Conservation (phyloP, 2,888 invertebrate genomes). For the Scaptodrosophila latifasciaeformis region DNA sequence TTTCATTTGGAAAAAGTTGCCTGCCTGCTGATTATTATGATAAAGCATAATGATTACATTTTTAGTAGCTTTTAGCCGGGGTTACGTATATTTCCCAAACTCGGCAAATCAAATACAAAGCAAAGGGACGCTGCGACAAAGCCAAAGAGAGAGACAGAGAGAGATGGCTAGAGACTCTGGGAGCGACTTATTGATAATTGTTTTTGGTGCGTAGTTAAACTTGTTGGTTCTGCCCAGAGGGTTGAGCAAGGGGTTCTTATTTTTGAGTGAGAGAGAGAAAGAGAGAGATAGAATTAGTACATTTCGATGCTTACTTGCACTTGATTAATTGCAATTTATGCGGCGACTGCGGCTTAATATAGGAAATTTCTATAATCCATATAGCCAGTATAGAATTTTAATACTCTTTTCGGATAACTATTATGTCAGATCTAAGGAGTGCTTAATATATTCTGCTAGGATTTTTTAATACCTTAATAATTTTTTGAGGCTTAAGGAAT, state of each 20-base stretch:
- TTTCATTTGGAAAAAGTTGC: not conserved
- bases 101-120: too few species aligned
- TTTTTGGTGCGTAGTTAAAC: conserved; percentile 8
- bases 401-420: too few species aligned
- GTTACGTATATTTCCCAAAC: not conserved
- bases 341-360: conserved; percentile 50
- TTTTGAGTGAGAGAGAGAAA: not conserved
- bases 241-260: conserved; percentile 7
- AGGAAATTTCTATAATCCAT: conserved; percentile 42
- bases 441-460: too few species aligned
- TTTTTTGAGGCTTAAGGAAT: too few species aligned
- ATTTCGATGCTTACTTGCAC: conserved; percentile 68
- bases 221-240: conserved; percentile 19
- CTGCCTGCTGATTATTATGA: conserved; percentile 63
- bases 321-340: conserved; percentile 67
- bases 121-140: too few species aligned
- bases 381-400: not conserved
- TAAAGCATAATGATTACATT: conserved; percentile 66
- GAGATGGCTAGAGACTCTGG: conserved; percentile 5
- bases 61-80: conserved; percentile 48
- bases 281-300: conserved; percentile 33
- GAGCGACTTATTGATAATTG: too few species aligned
- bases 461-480: too few species aligned
- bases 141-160: not conserved
- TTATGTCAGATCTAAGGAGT: too few species aligned